Conservation (phyloP, 2,113 vertebrate genomes). For the Psettodes erumei region DNA sequence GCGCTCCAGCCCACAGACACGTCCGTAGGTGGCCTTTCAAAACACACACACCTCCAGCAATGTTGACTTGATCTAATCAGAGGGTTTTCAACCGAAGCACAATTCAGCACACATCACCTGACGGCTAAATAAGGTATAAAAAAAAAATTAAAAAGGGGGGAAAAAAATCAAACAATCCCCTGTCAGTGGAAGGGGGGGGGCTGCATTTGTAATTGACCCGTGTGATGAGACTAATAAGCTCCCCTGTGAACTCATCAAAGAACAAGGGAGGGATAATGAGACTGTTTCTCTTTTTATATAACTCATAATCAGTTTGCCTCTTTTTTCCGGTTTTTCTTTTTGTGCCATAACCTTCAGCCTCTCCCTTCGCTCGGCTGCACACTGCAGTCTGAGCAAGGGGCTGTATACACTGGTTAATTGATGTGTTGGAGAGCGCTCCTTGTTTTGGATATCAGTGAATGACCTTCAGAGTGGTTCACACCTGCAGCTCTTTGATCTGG, state of each 20-base stretch:
- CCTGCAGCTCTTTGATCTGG: constrained; percentile 7
- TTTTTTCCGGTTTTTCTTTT: constrained; percentile 30
- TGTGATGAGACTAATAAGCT: constrained; percentile 81
- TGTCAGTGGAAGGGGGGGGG: constrained; percentile 35
- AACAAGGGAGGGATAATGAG: constrained; percentile 77
- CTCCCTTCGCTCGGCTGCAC: background rate
- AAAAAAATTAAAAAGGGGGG: too few relatives aligned
- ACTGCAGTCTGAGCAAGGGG: background rate
- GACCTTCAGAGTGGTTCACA: constrained; percentile 1
- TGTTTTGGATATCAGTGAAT: background rate
- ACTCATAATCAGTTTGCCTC: constrained; percentile 65
- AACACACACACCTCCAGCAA: constrained; percentile 29
- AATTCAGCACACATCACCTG: constrained; percentile 35
- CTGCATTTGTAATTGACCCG: constrained; percentile 71
- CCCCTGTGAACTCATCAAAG: constrained; percentile 81
- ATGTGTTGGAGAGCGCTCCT: background rate
- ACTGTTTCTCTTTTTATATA: constrained; percentile 70
- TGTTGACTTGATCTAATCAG: constrained; percentile 50
- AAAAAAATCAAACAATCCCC: constrained; percentile 38
- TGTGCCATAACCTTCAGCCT: constrained; percentile 51
- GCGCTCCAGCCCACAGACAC: constrained; percentile 14
- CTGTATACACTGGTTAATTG: background rate
- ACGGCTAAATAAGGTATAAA: constrained; percentile 26
- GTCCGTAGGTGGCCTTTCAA: constrained; percentile 39
- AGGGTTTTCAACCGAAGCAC: constrained; percentile 40